These are phyloP conservation scores for Sterna hirundo DNA, from an alignment of 2,113 vertebrate species.

Conservation along the genomic window DNA sequence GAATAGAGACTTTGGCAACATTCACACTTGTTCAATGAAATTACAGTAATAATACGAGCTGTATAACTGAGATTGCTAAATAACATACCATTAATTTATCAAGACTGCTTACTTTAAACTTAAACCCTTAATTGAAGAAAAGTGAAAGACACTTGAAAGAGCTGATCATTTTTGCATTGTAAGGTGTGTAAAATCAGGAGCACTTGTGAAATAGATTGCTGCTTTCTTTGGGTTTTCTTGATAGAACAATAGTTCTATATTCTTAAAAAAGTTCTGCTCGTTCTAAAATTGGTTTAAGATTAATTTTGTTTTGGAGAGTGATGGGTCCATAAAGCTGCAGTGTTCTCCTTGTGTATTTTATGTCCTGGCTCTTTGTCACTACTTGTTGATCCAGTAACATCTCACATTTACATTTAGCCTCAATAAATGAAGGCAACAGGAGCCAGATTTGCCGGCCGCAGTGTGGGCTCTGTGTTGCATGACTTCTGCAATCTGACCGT, in stretches of 20 bases:
- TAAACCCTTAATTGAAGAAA: slow-evolving; percentile 25
- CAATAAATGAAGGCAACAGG: not conserved
- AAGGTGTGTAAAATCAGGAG: slow-evolving; percentile 11
- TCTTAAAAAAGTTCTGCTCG: not conserved
- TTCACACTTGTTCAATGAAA: slow-evolving; percentile 24
- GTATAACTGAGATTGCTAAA: slow-evolving; percentile 40
- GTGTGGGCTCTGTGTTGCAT: not conserved
- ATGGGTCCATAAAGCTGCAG: not conserved
- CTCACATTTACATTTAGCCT: not conserved
- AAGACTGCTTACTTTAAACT: slow-evolving; percentile 38
- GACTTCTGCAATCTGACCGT: not conserved
- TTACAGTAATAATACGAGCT: slow-evolving; percentile 2
- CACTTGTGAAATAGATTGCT: not conserved
- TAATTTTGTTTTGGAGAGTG: not conserved
- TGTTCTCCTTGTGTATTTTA: not conserved
- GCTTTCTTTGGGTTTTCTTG: not conserved
- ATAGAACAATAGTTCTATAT: not conserved
- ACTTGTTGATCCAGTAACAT: not conserved
- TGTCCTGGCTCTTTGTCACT: not conserved
- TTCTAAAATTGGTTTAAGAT: not conserved
- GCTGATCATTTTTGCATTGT: slow-evolving; percentile 15
- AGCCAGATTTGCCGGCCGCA: not conserved
- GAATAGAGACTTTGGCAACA: not conserved
- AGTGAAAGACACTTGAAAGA: slow-evolving; percentile 28
- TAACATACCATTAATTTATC: slow-evolving; percentile 42